These are phyloP conservation scores for Steatornis caripensis DNA, from an alignment of 2,113 vertebrate species.

Conservation along the genomic window DNA sequence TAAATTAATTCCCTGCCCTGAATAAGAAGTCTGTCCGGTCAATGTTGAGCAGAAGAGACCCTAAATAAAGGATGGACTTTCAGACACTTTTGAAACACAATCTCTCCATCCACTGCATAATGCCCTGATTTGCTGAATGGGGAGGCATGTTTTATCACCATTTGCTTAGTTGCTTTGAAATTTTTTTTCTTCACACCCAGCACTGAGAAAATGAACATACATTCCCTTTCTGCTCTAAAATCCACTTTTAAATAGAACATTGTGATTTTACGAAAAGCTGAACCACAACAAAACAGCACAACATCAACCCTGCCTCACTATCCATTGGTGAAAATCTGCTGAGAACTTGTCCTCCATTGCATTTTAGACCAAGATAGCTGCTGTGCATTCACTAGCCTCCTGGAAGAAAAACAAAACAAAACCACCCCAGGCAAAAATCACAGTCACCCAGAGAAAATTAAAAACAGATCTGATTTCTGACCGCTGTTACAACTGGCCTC, in stretches of 20 bases:
- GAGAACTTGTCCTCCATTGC: not conserved
- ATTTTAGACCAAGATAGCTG: not conserved
- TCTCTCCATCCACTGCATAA: not conserved
- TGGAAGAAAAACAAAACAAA: not conserved
- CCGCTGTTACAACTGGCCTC: not conserved
- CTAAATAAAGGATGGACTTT: not conserved
- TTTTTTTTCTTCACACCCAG: not conserved
- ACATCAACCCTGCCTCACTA: not conserved
- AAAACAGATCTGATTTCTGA: not conserved
- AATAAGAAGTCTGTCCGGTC: not conserved
- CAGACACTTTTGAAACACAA: not conserved
- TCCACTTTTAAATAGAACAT: fast-evolving
- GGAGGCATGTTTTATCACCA: not conserved
- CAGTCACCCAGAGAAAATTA: not conserved
- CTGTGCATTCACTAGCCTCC: not conserved
- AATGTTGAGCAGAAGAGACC: not conserved
- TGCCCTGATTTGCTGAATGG: not conserved
- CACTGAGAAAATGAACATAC: not conserved
- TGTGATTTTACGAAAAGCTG: not conserved
- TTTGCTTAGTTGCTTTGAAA: not conserved
- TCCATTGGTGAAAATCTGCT: not conserved
- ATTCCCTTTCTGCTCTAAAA: not conserved
- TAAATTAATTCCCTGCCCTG: not conserved
- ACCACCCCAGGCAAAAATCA: not conserved
- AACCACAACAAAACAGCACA: not conserved